Conservation (phyloP, 2,113 vertebrate species). For the Bombycilla garrulus region DNA sequence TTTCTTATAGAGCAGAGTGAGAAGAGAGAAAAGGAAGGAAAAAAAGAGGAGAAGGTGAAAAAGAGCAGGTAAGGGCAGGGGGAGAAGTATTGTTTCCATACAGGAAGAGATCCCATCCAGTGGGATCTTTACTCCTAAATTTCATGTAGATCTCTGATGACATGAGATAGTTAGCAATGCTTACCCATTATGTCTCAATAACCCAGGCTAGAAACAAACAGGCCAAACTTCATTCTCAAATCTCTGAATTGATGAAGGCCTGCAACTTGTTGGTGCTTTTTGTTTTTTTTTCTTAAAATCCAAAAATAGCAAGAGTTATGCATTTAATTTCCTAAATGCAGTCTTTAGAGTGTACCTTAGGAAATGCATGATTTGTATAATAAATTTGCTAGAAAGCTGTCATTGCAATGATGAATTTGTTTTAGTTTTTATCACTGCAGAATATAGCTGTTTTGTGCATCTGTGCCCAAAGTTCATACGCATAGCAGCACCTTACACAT, state of each 20-base stretch:
- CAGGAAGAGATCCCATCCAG: background rate
- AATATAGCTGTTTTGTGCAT: background rate
- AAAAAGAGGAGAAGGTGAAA: background rate
- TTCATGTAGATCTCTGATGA: background rate
- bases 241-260: background rate
- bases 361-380: background rate
- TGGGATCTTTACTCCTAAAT: background rate
- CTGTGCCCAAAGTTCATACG: background rate
- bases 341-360: background rate
- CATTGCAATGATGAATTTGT: background rate
- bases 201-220: background rate
- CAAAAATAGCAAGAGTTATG: background rate
- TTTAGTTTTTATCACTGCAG: background rate
- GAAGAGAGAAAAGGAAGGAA: background rate
- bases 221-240: background rate
- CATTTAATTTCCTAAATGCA: slow-evolving; percentile 24
- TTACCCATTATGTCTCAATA: background rate
- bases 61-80: background rate
- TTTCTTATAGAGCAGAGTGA: background rate
- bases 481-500: slow-evolving; percentile 3
- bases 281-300: background rate
- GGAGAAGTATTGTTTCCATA: background rate
- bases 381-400: background rate
- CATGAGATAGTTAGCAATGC: background rate
- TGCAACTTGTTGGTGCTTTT: background rate